phyloP scores from a whole-genome alignment of 2,888 invertebrate genomes.

The Drosophila meridionalis region DNA sequence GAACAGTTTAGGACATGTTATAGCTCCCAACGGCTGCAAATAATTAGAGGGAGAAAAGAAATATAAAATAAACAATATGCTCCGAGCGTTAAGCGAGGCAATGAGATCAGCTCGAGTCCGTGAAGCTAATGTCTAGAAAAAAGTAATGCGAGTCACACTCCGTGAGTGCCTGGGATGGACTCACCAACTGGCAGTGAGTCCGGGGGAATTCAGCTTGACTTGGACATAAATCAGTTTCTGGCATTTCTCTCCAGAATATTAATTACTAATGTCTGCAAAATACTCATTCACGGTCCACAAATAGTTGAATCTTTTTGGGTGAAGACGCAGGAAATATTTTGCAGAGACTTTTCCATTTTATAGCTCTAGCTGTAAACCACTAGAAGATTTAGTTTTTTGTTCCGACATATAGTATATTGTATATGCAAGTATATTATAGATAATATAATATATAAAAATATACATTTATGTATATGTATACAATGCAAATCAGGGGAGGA shows the following conservation, averaged over 20 bases:
- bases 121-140: neutral
- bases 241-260: neutral
- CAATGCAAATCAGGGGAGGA: no score
- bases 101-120: conserved; percentile 1
- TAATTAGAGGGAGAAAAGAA: neutral
- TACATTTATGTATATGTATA: no score
- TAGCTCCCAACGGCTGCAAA: conserved; percentile 4
- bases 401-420: no score
- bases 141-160: conserved; percentile 1
- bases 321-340: no score
- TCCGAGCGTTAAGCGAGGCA: neutral
- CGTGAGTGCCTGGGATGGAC: neutral
- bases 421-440: no score
- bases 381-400: no score
- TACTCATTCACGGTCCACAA: neutral
- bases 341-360: no score
- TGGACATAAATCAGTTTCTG: neutral
- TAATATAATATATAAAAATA: no score
- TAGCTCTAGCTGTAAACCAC: no score
- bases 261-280: neutral
- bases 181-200: neutral
- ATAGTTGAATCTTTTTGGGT: neutral
- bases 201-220: neutral
- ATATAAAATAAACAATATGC: conserved; percentile 4
- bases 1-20: conserved; percentile 9